These are phyloP conservation scores for Tautogolabrus adspersus DNA, from an alignment of 2,113 vertebrate genomes.

Conservation along the genomic window DNA sequence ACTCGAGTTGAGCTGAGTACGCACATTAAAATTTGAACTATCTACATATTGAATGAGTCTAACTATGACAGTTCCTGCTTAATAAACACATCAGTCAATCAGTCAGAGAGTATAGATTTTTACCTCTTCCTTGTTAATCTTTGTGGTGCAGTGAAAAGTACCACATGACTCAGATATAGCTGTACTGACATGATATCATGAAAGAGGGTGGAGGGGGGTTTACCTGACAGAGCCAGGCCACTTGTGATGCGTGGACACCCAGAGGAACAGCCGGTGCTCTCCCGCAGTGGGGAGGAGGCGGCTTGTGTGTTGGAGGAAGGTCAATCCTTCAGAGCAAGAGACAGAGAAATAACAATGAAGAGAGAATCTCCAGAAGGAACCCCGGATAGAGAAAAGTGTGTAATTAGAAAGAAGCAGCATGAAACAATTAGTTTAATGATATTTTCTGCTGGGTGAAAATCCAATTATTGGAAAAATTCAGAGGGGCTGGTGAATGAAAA, in stretches of 20 bases:
- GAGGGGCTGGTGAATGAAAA: neutral
- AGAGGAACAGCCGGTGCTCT: constrained; percentile 73
- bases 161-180: constrained; percentile 27
- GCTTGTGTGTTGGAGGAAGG: constrained; percentile 86
- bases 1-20: constrained; percentile 9
- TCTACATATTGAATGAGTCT: constrained; percentile 49
- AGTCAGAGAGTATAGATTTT: neutral
- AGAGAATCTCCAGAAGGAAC: constrained; percentile 1
- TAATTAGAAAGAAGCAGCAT: constrained; percentile 4
- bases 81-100: constrained; percentile 17
- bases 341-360: constrained; percentile 13
- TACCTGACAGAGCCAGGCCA: constrained; percentile 83
- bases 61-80: constrained; percentile 19
- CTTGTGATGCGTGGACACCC: constrained; percentile 79
- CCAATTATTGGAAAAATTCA: constrained; percentile 15
- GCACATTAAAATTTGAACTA: constrained; percentile 46
- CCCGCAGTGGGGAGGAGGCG: constrained; percentile 82
- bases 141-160: neutral
- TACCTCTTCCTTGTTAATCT: constrained; percentile 23
- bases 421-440: neutral
- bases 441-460: constrained; percentile 20
- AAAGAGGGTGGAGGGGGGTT: constrained; percentile 22
- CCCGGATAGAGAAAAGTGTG: neutral
- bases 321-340: constrained; percentile 78
- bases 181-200: neutral